These are phyloP conservation scores for Pteruthius melanotis DNA, from an alignment of 2,113 vertebrate species.

Conservation along the genomic window DNA sequence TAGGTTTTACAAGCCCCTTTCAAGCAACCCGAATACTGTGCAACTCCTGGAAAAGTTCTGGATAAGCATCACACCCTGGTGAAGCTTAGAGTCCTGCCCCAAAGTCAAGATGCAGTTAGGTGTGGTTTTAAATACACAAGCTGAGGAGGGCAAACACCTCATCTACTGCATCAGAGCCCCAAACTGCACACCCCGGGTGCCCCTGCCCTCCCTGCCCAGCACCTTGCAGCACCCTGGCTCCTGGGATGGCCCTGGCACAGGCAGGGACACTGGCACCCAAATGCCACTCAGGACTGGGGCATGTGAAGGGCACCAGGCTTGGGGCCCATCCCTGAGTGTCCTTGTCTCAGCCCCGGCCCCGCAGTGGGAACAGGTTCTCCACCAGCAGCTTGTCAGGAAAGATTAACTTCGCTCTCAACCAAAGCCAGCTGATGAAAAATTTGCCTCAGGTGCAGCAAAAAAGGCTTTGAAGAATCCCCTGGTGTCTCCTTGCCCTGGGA, in stretches of 20 bases:
- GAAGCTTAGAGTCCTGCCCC: background rate
- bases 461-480: background rate
- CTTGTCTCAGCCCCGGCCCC: background rate
- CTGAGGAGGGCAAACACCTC: background rate
- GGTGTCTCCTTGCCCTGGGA: background rate
- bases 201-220: background rate
- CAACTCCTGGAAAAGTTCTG: background rate
- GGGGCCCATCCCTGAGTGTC: fast-evolving
- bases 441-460: background rate
- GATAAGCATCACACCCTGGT: background rate
- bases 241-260: background rate
- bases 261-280: background rate
- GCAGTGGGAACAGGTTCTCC: background rate
- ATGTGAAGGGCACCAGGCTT: fast-evolving
- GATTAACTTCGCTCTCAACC: background rate
- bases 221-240: background rate
- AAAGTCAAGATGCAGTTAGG: background rate
- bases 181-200: background rate
- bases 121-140: background rate
- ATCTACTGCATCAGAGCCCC: background rate
- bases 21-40: background rate
- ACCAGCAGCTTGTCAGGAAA: background rate
- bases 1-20: conserved; percentile 8
- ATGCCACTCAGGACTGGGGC: background rate
- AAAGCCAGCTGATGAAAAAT: background rate